These are phyloP conservation scores for Elgaria multicarinata DNA, from an alignment of 2,113 vertebrate genomes.

Conservation along the genomic window DNA sequence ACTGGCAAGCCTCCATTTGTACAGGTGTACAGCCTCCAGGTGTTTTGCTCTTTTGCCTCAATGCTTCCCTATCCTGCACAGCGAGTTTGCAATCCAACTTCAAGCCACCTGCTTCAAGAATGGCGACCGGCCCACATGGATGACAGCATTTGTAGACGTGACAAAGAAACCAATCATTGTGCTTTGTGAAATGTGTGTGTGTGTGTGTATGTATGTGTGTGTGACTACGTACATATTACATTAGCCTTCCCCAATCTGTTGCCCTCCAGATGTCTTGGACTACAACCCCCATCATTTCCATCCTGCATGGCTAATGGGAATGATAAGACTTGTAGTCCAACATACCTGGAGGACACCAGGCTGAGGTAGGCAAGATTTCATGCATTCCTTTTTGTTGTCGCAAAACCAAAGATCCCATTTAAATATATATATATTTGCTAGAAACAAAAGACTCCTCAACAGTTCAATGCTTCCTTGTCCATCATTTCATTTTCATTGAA, in stretches of 20 bases:
- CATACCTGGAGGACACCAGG: too few species aligned
- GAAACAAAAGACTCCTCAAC: constrained; percentile 7
- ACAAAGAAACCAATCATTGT: background rate
- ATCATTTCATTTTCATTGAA: background rate
- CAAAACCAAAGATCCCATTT: background rate
- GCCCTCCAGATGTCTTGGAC: too few species aligned
- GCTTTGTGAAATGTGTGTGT: background rate
- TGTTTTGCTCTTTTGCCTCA: background rate
- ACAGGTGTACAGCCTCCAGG: too few species aligned
- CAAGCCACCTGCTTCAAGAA: background rate
- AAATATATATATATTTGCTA: background rate
- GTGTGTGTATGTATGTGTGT: too few species aligned
- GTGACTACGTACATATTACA: too few species aligned
- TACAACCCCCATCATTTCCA: too few species aligned
- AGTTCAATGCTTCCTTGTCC: background rate
- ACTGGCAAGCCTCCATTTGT: background rate
- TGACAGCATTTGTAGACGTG: background rate
- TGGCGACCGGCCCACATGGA: background rate
- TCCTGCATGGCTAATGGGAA: too few species aligned
- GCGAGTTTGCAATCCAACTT: too few species aligned
- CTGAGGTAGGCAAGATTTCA: background rate
- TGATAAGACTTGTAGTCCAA: too few species aligned
- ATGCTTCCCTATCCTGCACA: background rate
- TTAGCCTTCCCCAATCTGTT: too few species aligned
- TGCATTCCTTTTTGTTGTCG: background rate